Percentiles rank a stretch among this genome's conserved stretches.
Conservation (phyloP, 2,113 vertebrate genomes). For the Orycteropus afer region DNA sequence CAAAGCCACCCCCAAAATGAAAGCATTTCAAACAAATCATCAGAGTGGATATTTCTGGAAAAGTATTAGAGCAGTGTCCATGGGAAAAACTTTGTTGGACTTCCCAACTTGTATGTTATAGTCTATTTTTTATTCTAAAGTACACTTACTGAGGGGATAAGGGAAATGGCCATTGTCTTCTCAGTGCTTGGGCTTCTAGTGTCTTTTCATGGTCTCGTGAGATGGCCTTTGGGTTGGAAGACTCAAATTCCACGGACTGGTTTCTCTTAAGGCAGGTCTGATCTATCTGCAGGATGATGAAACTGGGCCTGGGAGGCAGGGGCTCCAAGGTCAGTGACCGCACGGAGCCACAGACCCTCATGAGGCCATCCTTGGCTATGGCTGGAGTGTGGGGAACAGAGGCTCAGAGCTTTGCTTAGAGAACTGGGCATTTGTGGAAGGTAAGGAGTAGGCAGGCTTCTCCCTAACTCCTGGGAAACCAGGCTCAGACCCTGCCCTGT, state of each 20-base stretch:
- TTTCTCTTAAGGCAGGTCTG: not conserved
- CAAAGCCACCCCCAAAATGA: not conserved
- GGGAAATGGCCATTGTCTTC: not conserved
- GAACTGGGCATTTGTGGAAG: not conserved
- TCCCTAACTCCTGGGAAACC: not conserved
- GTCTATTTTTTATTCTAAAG: not conserved
- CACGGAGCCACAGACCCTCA: constrained; percentile 41
- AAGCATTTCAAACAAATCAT: not conserved
- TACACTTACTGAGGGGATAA: fast-evolving
- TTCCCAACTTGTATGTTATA: not conserved
- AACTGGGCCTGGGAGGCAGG: not conserved
- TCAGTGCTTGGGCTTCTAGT: not conserved
- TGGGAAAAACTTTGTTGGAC: no score
- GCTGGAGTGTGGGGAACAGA: not conserved
- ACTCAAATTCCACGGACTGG: not conserved
- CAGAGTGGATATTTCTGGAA: not conserved
- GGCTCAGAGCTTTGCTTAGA: no score
- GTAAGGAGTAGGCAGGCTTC: not conserved
- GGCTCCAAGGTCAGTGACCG: not conserved
- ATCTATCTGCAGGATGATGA: not conserved
- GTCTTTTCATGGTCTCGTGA: not conserved
- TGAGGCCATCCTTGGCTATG: constrained; percentile 65
- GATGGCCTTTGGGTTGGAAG: not conserved
- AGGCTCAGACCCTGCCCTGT: not conserved
- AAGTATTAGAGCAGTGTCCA: not conserved